phyloP scores from a whole-genome alignment of 2,888 invertebrate genomes.

The Ethmia dodecea region DNA sequence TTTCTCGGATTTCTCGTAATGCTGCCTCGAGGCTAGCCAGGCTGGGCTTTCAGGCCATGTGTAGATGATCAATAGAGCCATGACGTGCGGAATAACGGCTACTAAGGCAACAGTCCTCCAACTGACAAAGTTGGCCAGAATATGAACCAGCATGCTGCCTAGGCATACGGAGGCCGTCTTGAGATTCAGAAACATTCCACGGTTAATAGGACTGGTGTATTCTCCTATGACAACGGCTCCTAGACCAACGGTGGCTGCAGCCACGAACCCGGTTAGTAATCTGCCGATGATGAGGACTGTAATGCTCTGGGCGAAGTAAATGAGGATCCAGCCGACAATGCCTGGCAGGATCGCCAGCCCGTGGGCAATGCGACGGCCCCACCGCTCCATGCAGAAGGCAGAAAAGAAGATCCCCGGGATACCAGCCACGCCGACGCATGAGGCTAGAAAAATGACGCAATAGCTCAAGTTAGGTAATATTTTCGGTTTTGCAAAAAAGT shows the following conservation, averaged over 20 bases:
- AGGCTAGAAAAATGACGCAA: too few species aligned
- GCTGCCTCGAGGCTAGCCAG: constrained; percentile 75
- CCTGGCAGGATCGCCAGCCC: constrained; percentile 43
- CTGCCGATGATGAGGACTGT: constrained; percentile 26
- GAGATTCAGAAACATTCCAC: constrained; percentile 36
- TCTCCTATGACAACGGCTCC: constrained; percentile 29
- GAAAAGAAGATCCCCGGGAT: constrained; percentile 35
- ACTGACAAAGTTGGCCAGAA: constrained; percentile 29
- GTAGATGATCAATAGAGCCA: constrained; percentile 38
- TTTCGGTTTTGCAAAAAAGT: not conserved
- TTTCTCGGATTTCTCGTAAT: constrained; percentile 60
- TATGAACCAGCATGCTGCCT: constrained; percentile 36
- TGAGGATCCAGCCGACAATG: constrained; percentile 21
- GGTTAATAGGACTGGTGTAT: constrained; percentile 23
- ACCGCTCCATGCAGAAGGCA: constrained; percentile 32
- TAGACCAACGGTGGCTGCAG: constrained; percentile 20
- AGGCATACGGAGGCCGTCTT: constrained; percentile 43
- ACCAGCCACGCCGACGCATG: constrained; percentile 30
- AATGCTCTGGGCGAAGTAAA: constrained; percentile 25
- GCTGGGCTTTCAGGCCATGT: constrained; percentile 79
- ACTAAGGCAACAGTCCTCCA: constrained; percentile 41
- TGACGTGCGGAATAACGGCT: constrained; percentile 28
- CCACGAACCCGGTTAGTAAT: constrained; percentile 22
- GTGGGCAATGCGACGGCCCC: constrained; percentile 30
- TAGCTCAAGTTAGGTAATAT: constrained; percentile 8